Base-by-base conservation (phyloP, 1,140 invertebrate species). In the Diorhabda carinulata region DNA sequence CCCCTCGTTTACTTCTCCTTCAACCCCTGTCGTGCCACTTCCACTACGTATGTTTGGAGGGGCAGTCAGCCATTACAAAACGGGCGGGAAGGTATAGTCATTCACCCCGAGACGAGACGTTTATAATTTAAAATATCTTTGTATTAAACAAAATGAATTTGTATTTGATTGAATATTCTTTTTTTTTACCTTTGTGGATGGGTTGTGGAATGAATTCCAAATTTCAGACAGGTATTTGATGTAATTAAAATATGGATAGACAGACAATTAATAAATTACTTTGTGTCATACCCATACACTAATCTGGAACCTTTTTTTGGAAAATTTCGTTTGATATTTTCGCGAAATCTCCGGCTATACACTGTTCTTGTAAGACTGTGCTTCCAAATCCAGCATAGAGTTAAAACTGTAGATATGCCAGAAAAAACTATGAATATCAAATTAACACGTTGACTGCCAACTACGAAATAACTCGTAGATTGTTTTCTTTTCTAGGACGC, bases 71-170 rank as follows among this genome's bases (percentile, higher is more conserved):
- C 63, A 64, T 64, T 64, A 56, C 63, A 44, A 64, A 64, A 64
- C 63, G 63, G 63, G 63, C 63, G 63, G 63, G 63, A 64, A 56
- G 45, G 45, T 56, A 44, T 64, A 45, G 45, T 64, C 63, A 10
- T 64, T 64, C 63, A 64, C 63, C 63, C 63, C 52, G 63, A 41
- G n/a, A 8, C 47, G 47, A 42, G 61, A n/a, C 63, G 47, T 45
- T 47, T 64, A 56, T 64, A 57, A 64, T 64, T 62, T 44, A 56
- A 44, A 56, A 9, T 64, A 64, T 64, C 63, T 64, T 64, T 64
- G 63, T 64, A 57, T 43, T 44, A 57, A 64, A 64, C 45, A 25
- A 64, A 52, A 52, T 52, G 47, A 52, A 52, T 52, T 52, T 52
- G 47, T 6, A n/a, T 52, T 52, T 52, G 47, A 52, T 52, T n/a